Evolutionary conservation across 2,797 vertebrate species (phyloP).

Genomic region (Sebastiscus tertius): DNA sequence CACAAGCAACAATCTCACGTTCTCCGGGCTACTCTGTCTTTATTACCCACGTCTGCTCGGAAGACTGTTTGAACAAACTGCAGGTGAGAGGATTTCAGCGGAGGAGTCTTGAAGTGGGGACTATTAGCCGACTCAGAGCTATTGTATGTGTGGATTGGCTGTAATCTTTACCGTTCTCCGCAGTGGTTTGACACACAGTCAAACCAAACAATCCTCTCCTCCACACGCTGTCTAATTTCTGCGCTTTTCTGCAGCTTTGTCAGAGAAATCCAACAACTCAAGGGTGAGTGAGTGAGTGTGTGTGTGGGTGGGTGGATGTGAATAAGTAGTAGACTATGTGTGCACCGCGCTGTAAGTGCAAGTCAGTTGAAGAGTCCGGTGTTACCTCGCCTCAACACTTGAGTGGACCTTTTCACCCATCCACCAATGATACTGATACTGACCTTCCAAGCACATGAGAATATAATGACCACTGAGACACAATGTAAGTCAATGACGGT

Average conservation of each 20-base stretch:
- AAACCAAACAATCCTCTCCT: conserved; percentile 18
- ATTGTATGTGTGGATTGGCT: neutral
- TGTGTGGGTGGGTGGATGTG: conserved; percentile 2
- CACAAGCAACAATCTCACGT: neutral
- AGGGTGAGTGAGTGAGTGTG: conserved; percentile 4
- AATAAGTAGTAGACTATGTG: neutral
- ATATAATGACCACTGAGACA: conserved; percentile 15
- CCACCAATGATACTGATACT: conserved; percentile 1
- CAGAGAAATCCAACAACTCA: conserved; percentile 19
- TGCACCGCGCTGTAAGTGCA: conserved; percentile 21
- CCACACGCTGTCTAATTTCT: conserved; percentile 2
- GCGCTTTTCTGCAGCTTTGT: conserved; percentile 13
- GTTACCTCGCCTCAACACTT: conserved; percentile 24
- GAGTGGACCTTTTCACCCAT: conserved; percentile 28
- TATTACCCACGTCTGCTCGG: conserved; percentile 4
- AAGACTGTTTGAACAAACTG: conserved; percentile 23
- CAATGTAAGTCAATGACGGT: conserved; percentile 3
- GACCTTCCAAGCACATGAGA: neutral
- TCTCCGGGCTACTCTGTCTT: neutral
- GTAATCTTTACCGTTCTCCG: conserved; percentile 29
- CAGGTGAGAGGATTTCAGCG: conserved; percentile 5
- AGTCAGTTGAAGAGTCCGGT: conserved; percentile 43
- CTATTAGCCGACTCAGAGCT: conserved; percentile 23
- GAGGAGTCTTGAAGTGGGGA: conserved; percentile 8
- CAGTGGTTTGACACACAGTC: conserved; percentile 10